Evolutionary conservation across 2,797 vertebrate genomes (phyloP), one percentile per base, ranked within the genome.

Genomic region (Lerista edwardsae): DNA sequence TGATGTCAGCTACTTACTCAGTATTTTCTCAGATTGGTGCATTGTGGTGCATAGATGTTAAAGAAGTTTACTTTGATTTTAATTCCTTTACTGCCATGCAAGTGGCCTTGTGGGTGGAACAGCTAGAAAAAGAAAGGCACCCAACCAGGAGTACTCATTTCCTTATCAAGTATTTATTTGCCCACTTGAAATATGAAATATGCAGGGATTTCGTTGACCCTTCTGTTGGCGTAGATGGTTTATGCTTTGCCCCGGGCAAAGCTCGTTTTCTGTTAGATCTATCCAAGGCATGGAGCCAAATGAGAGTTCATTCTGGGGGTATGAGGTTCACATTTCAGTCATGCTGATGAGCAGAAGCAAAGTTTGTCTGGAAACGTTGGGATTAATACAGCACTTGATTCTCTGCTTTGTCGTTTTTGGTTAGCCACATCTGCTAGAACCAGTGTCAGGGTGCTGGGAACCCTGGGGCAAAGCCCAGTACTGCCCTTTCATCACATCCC

Each of bases 121-220:
- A 73, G 39, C 36, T 4, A 11, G 41, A 69, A 73, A 36, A 61
- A 23, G 8, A 25, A 44, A 21, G 61, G 55, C 39, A 73, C 44
- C 3, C 2, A 36, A 44, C n/a, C 15, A 11, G n/a, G 69, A 61
- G 39, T 44, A 41, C 7, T 61, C 68, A 72, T 34, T 41, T 75
- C 7, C 34, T 84, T 69, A 87, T 80, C 81, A 80, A 91, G 25
- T 44, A 80, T 91, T 91, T 44, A 80, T 91, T 91, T 92, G 79
- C 21, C 84, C 65, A 75, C 65, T 75, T 80, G 75, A 17, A 68
- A n/a, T n/a, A n/a, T 44, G 57, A 79, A 87, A 51, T 84, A 39
- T 15, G 10, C 1, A 88, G 34, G 21, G 29, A 90, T 92, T 67
- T 39, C 82, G 0, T 83, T 88, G 23, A 90, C 65, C 88, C 83